A percentile compares a stretch with the other conserved stretches of the same genome.
Conservation (phyloP, 2,888 invertebrate genomes). For the Zygothrica quintamaculata region DNA sequence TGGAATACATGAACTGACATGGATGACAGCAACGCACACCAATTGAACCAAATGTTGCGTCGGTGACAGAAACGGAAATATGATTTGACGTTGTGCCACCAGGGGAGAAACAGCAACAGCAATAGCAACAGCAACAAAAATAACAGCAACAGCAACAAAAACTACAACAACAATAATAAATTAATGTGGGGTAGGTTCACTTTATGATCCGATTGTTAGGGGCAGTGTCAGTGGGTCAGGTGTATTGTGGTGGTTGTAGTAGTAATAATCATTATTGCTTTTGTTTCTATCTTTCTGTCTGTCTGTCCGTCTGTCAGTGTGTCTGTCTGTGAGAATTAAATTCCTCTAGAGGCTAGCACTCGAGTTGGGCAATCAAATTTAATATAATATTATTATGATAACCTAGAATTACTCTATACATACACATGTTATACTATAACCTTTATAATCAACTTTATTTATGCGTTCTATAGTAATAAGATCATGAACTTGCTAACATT, state of each 20-base stretch:
- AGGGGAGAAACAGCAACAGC: slow-evolving; percentile 5
- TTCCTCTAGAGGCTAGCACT: neutral
- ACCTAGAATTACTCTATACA: too few species aligned
- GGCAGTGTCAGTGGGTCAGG: slow-evolving; percentile 62
- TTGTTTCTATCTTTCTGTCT: slow-evolving; percentile 5
- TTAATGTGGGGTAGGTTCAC: slow-evolving; percentile 31
- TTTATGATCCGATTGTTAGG: slow-evolving; percentile 29
- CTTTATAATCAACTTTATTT: too few species aligned
- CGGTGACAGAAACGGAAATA: slow-evolving; percentile 70
- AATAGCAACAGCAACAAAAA: slow-evolving; percentile 17
- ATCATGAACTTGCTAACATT: too few species aligned
- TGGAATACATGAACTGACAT: slow-evolving; percentile 14
- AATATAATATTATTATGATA: too few species aligned
- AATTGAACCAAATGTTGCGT: slow-evolving; percentile 29
- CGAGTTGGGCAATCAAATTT: neutral
- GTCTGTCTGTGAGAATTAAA: too few species aligned
- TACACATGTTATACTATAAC: too few species aligned
- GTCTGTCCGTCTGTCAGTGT: too few species aligned
- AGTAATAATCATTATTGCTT: slow-evolving; percentile 31
- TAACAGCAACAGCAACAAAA: slow-evolving; percentile 4
- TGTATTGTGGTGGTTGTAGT: slow-evolving; percentile 20
- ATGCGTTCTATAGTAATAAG: too few species aligned
- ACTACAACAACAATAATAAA: neutral
- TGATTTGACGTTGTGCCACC: slow-evolving; percentile 60
- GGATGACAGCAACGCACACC: slow-evolving; percentile 25